Conservation (phyloP, 2,113 vertebrate species). For the Sisor rabdophorus region DNA sequence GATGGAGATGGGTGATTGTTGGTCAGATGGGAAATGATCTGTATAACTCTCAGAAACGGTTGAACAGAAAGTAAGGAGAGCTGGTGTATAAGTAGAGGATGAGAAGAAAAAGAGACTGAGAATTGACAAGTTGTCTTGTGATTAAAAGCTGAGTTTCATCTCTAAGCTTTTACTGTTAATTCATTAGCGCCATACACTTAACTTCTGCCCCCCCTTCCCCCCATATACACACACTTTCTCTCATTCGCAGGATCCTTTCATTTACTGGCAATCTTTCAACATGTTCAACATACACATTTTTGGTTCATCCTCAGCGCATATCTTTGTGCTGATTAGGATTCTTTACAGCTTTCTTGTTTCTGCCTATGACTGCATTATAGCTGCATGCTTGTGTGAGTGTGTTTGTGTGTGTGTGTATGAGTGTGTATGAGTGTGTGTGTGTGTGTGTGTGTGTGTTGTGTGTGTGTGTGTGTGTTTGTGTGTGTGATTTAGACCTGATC, state of each 20-base stretch:
- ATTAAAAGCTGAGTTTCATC: background rate
- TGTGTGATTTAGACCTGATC: constrained; percentile 6
- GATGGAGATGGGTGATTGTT: constrained; percentile 15
- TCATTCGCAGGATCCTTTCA: background rate
- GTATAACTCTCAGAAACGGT: constrained; percentile 13
- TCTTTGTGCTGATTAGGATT: constrained; percentile 45
- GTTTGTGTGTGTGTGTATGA: background rate
- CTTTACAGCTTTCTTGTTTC: constrained; percentile 3
- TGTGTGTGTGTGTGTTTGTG: too few species aligned
- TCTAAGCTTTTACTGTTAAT: too few species aligned
- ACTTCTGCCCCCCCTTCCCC: constrained; percentile 3
- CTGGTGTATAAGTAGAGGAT: constrained; percentile 8
- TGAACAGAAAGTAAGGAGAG: constrained; percentile 17
- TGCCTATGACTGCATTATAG: background rate
- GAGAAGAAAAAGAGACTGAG: constrained; percentile 27
- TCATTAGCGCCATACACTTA: constrained; percentile 1
- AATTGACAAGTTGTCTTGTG: constrained; percentile 15
- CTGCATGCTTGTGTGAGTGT: background rate
- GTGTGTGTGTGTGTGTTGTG: background rate
- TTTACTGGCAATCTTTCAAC: constrained; percentile 54
- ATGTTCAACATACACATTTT: constrained; percentile 49
- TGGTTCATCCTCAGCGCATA: constrained; percentile 54
- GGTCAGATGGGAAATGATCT: constrained; percentile 27
- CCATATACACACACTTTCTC: background rate
- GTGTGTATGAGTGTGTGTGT: background rate